phyloP scores from a whole-genome alignment of 2,113 vertebrate species.

The Tragelaphus buxtoni region DNA sequence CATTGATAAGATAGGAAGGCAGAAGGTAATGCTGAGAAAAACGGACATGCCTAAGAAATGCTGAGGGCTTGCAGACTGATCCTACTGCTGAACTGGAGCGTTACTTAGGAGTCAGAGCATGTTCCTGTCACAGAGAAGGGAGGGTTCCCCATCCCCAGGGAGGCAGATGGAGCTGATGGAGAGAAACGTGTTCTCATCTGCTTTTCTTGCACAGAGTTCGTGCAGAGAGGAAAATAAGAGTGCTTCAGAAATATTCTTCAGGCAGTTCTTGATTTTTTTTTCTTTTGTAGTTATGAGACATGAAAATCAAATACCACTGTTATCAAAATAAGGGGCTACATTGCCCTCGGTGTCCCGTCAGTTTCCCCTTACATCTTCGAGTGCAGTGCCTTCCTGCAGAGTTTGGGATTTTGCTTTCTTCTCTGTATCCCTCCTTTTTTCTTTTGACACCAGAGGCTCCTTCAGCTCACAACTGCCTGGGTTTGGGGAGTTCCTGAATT shows the following conservation, averaged over 20 bases:
- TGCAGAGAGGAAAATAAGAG: background rate
- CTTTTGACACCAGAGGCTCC: background rate
- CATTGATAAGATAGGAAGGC: background rate
- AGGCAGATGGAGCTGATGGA: background rate
- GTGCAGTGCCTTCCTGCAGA: background rate
- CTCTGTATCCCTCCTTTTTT: background rate
- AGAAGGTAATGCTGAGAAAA: constrained; percentile 24
- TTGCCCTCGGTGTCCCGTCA: background rate
- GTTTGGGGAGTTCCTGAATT: background rate
- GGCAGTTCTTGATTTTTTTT: constrained; percentile 5
- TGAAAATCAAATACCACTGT: background rate
- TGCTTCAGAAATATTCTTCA: background rate
- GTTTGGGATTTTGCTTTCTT: background rate
- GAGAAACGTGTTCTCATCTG: background rate
- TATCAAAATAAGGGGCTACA: constrained; percentile 22
- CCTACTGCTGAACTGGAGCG: background rate
- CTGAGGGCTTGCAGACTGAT: background rate
- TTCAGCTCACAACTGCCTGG: background rate
- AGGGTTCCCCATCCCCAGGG: background rate
- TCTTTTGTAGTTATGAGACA: constrained; percentile 5
- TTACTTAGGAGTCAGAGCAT: background rate
- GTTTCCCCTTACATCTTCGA: background rate
- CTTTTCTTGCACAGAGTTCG: background rate
- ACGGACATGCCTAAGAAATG: background rate
- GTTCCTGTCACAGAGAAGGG: background rate